These are phyloP conservation scores for Corvus hawaiiensis DNA, from an alignment of 2,113 vertebrate genomes.

Conservation along the genomic window DNA sequence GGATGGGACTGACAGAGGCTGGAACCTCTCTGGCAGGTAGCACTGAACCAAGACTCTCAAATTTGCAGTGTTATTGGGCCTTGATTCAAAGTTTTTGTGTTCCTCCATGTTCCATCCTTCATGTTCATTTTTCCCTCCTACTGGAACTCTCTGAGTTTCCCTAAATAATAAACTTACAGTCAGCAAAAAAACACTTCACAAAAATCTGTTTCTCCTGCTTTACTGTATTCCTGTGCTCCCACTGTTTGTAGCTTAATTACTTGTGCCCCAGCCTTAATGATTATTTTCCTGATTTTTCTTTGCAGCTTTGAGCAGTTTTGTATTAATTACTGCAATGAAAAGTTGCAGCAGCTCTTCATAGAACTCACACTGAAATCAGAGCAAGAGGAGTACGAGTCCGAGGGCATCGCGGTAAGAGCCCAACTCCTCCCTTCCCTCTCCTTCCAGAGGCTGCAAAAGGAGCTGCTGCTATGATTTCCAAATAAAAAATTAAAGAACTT, in stretches of 20 bases:
- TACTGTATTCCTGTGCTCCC: background rate
- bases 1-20: background rate
- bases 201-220: background rate
- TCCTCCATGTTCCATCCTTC: background rate
- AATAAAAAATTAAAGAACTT: background rate
- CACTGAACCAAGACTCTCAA: background rate
- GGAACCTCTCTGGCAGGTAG: background rate
- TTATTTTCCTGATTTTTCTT: background rate
- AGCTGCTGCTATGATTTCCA: background rate
- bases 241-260: background rate
- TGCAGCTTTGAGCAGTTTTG: constrained; percentile 97
- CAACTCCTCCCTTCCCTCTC: background rate
- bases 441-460: background rate
- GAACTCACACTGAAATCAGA: constrained; percentile 95
- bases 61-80: background rate
- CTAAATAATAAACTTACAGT: background rate
- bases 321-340: constrained; percentile 98
- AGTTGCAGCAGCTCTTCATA: constrained; percentile 97
- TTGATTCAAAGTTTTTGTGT: background rate
- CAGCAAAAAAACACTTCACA: background rate
- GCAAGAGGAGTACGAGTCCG: constrained; percentile 95
- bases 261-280: background rate
- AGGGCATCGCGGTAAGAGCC: constrained; percentile 90
- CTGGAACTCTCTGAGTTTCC: background rate
- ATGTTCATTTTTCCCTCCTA: background rate